A percentile compares a stretch with the other conserved stretches of the same genome.
Conservation (phyloP, 2,113 vertebrate species). For the Oenanthe melanoleuca region DNA sequence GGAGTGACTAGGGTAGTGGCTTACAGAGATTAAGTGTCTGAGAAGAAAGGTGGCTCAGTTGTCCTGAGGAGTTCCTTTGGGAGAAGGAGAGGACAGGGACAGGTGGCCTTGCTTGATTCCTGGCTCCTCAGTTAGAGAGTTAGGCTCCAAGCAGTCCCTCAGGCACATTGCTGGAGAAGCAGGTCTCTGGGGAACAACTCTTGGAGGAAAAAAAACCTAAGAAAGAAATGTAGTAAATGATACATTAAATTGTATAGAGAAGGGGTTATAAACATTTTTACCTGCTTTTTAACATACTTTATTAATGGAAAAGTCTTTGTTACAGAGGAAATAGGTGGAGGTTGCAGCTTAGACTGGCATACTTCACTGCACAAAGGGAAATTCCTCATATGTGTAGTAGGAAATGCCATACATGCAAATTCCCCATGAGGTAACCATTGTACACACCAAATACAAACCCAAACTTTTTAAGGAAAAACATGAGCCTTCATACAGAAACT, state of each 20-base stretch:
- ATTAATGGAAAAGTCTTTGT: neutral
- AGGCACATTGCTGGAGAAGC: neutral
- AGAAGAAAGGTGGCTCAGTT: neutral
- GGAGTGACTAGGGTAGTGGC: neutral
- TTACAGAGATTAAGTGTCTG: neutral
- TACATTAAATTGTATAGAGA: neutral
- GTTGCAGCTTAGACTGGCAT: neutral
- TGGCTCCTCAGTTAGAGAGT: neutral
- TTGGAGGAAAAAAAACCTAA: neutral
- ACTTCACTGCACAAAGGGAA: neutral
- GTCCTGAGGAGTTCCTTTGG: neutral
- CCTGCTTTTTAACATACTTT: neutral
- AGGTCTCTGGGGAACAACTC: neutral
- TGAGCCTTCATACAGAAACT: neutral
- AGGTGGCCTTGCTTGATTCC: neutral
- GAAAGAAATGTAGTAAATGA: neutral
- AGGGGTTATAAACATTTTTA: neutral
- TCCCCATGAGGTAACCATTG: neutral
- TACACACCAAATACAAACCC: neutral
- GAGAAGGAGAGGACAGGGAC: neutral
- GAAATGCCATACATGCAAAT: slow-evolving; percentile 25
- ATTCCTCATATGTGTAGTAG: neutral
- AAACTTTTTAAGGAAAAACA: neutral
- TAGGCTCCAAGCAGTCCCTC: neutral
- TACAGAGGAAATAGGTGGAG: neutral